Base-by-base conservation (phyloP, 2,113 vertebrate species). In the Neomonachus schauinslandi region DNA sequence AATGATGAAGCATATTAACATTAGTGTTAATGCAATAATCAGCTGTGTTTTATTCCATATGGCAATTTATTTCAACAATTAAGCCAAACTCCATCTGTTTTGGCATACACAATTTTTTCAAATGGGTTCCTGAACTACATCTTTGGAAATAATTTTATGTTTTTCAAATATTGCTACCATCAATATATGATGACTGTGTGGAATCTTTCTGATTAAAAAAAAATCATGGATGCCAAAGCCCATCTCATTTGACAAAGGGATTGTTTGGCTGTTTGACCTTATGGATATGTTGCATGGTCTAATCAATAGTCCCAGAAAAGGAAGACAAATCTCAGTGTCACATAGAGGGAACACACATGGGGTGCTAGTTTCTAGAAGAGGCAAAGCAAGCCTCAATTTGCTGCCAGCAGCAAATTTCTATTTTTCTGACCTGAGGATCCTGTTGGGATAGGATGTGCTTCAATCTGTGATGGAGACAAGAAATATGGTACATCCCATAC, bases 51-150 rank as follows among this genome's bases (percentile, higher is more conserved):
- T 98, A 95, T 98, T 98, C 98, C 98, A 98, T 98, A 98, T 98
- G 99, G 97, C 98, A 98, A 98, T 99, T 99, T 99, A 98, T 98
- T 97, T 97, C 98, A 99, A 99, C 97, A 99, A 98, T 99, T 98
- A 98, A 98, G 96, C 79, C 98, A 82, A 97, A 98, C 76, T 96
- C 99, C 99, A 98, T 99, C 99, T 99, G 99, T 95, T 99, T 98
- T 97, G 98, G 98, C 98, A 98, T 97, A 98, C 98, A 92, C 89
- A 97, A 83, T 97, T 96, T 96, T 97, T 97, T 97, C 96, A 97
- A 84, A 97, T 92, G 96, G 87, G 98, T 97, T 98, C 91, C 93
- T 97, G 98, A 98, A 94, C 97, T 95, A 96, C 96, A 97, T 97
- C 91, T 96, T 93, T 96, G 93, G 80, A 95, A 98, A 98, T 96